Conservation (phyloP, 2,113 vertebrate species). For the Silurus asotus region DNA sequence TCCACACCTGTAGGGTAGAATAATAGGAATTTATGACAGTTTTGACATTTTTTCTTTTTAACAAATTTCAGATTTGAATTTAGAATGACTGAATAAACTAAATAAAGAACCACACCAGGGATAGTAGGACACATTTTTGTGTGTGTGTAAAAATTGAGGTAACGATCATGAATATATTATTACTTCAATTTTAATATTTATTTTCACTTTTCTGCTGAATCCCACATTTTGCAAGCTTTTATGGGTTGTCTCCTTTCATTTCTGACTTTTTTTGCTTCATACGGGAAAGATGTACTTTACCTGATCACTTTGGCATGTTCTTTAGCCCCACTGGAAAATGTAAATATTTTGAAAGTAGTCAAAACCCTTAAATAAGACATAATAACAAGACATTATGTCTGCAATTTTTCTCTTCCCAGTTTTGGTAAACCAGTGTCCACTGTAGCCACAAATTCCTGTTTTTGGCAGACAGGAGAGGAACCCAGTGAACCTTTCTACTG, state of each 20-base stretch:
- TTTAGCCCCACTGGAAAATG: background rate
- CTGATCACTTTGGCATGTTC: background rate
- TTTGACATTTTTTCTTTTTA: background rate
- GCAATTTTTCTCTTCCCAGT: background rate
- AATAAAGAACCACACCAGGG: background rate
- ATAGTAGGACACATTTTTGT: background rate
- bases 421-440: background rate
- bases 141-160: background rate
- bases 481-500: background rate
- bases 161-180: too few species aligned
- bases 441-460: background rate
- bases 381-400: background rate
- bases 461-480: background rate
- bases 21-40: background rate
- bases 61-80: background rate
- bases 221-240: background rate
- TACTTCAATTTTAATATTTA: too few species aligned
- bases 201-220: too few species aligned
- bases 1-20: background rate
- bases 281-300: background rate
- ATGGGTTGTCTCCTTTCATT: background rate
- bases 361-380: background rate
- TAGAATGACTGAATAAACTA: background rate
- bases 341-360: background rate
- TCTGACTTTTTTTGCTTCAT: background rate